phyloP scores from a whole-genome alignment of 2,797 vertebrate species.

The Xenops minutus region DNA sequence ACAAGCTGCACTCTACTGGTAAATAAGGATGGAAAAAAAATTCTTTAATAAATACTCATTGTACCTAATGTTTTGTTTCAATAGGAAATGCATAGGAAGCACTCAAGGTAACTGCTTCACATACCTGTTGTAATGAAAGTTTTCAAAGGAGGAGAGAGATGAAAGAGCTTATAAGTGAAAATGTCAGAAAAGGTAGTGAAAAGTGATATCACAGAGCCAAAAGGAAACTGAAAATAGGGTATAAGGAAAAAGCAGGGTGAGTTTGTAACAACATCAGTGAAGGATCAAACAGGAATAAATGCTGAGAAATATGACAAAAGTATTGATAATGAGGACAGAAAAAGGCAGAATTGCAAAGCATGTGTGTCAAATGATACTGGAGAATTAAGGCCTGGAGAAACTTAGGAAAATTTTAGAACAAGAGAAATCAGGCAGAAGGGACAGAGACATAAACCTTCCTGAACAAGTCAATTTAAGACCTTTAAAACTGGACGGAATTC shows the following conservation, averaged over 20 bases:
- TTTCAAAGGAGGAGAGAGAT: neutral
- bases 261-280: neutral
- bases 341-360: neutral
- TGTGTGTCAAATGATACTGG: neutral
- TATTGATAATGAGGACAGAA: neutral
- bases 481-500: neutral
- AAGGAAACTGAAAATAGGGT: neutral
- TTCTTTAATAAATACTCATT: neutral
- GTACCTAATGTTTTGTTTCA: neutral
- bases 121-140: neutral
- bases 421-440: neutral
- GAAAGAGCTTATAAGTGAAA: neutral
- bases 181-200: neutral
- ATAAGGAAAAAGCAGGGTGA: neutral
- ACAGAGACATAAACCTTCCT: neutral
- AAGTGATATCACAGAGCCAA: neutral
- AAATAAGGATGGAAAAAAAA: neutral
- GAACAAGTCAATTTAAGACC: neutral
- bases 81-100: neutral
- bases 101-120: neutral
- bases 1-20: neutral
- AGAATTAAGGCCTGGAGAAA: neutral
- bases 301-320: neutral
- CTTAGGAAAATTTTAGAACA: neutral
- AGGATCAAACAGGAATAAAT: neutral